Base-by-base conservation (phyloP, 2,113 vertebrate species). In the Piaya cayana region DNA sequence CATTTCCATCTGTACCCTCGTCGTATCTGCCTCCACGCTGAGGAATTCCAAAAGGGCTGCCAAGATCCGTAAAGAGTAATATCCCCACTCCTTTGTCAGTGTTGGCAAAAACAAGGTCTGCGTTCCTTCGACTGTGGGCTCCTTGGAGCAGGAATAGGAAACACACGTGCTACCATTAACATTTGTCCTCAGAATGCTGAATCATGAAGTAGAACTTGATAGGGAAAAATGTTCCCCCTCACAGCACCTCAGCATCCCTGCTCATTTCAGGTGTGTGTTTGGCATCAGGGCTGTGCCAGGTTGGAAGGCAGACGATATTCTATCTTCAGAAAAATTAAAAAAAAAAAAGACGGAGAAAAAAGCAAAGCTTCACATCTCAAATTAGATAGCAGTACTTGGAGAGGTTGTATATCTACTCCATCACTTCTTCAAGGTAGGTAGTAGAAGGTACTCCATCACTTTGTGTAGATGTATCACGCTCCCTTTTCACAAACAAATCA, bases 21-120 rank as follows among this genome's bases (percentile, higher is more conserved):
- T 23, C 1, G 27, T 72, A 67, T 88, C 76, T 88, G 86, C 93
- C 86, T 95, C 86, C 86, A 81, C 0, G 0, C 64, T 52, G 86
- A 93, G 90, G 94, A 95, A 96, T 92, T 93, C 90, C 90, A 86
- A 93, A 86, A 96, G 82, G 49, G 68, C 79, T 94, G 92, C 94
- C 94, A 96, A 88, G 86, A 81, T 93, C 94, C 0, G 27, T 92
- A 83, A 94, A 86, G 96, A 96, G 82, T 45, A 88, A 86, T 81
- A 96, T 93, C 64, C 56, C 71, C 0, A 1, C 55, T 82, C 63
- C 69, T 71, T 79, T 88, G 82, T 92, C 90, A 94, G 71, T 0
- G 2, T 64, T 86, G 93, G 92, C 85, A 85, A 95, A 93, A 95
- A 90, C 80, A 95, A 94, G 88, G 69, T 88, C 94, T 88, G 95